phyloP scores from a whole-genome alignment of 2,113 vertebrate genomes.

The Crocuta crocuta region DNA sequence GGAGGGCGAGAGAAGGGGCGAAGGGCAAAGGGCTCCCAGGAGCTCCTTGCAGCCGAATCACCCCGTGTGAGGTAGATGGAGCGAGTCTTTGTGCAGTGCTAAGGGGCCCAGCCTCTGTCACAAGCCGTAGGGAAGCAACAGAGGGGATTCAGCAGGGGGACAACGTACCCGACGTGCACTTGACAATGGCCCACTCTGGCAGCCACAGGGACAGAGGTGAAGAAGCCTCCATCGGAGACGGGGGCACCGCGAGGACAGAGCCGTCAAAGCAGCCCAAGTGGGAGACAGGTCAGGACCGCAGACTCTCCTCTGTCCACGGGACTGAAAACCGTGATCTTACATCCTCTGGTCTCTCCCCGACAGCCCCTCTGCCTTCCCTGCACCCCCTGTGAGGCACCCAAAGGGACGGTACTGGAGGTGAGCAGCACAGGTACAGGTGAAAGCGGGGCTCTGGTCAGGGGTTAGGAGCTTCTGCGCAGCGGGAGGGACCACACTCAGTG shows the following conservation, averaged over 20 bases:
- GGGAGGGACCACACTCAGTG: not conserved
- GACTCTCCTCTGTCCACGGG: not conserved
- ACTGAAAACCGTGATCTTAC: not conserved
- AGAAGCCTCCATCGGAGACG: not conserved
- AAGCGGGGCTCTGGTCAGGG: not conserved
- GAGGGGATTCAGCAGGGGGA: not conserved
- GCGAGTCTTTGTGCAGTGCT: not conserved
- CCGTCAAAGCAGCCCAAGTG: not conserved
- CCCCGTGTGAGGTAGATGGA: not conserved
- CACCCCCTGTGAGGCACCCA: not conserved
- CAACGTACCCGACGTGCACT: not conserved
- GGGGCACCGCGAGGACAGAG: not conserved
- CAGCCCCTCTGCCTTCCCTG: not conserved
- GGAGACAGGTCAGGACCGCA: not conserved
- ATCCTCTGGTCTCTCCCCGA: not conserved
- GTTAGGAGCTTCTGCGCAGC: not conserved
- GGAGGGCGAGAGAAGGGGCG: not conserved
- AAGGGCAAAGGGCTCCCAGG: not conserved
- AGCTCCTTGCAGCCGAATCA: not conserved
- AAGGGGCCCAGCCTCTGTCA: not conserved
- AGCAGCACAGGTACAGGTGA: not conserved
- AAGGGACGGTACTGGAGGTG: not conserved
- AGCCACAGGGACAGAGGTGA: not conserved
- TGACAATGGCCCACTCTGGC: not conserved
- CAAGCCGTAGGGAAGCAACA: not conserved